phyloP scores from a whole-genome alignment of 2,797 vertebrate genomes.

The Babyrousa celebensis region DNA sequence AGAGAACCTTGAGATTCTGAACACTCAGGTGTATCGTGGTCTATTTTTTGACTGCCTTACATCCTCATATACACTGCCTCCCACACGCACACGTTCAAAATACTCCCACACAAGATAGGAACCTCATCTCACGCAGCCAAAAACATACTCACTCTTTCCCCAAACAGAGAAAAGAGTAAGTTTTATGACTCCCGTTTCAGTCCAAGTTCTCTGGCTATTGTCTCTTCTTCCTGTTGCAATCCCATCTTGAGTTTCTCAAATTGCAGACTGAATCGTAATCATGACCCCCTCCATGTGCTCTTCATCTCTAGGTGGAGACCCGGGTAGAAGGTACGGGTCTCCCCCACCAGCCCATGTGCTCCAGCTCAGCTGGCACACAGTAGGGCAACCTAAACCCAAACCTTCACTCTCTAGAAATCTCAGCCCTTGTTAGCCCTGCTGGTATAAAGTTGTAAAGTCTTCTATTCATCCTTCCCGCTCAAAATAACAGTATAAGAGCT shows the following conservation, averaged over 20 bases:
- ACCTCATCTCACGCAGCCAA: not conserved
- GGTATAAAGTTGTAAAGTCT: not conserved
- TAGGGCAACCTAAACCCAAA: not conserved
- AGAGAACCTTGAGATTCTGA: not conserved
- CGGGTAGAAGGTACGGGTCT: not conserved
- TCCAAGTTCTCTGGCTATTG: not conserved
- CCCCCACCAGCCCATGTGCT: not conserved
- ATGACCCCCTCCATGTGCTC: not conserved
- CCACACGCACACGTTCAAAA: not conserved
- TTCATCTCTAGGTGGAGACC: not conserved
- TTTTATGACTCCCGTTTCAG: not conserved
- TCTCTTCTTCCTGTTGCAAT: not conserved
- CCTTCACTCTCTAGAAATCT: not conserved
- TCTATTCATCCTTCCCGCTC: not conserved
- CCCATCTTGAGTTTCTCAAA: slow-evolving; percentile 19
- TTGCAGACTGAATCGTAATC: not conserved
- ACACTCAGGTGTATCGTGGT: not conserved
- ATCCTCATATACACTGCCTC: not conserved
- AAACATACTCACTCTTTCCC: not conserved
- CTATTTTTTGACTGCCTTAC: not conserved
- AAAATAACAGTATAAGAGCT: not conserved
- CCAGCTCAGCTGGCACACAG: not conserved
- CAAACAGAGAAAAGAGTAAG: not conserved
- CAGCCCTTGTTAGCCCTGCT: not conserved
- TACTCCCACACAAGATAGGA: not conserved